phyloP scores from a whole-genome alignment of 2,797 vertebrate genomes.

The Sebastes elongatus region DNA sequence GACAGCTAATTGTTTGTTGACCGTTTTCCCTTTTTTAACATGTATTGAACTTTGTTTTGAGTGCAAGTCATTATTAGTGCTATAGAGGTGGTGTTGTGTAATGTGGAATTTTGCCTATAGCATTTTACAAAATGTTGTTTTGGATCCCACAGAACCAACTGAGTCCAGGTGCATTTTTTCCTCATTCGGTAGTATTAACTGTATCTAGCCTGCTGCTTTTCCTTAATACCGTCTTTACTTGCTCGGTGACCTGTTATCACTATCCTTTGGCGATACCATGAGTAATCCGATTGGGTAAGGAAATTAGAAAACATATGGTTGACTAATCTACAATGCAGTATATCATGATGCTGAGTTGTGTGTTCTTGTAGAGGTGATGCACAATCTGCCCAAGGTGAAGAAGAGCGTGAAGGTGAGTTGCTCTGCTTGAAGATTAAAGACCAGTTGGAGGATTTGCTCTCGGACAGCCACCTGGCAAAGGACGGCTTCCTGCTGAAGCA shows the following conservation, averaged over 20 bases:
- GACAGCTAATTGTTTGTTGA: conserved; percentile 10
- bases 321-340: not conserved
- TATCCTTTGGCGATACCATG: conserved; percentile 34
- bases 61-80: not conserved
- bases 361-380: conserved; percentile 34
- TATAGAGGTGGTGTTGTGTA: not conserved
- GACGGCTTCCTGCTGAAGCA: conserved; percentile 69
- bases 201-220: not conserved
- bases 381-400: conserved; percentile 7
- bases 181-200: not conserved
- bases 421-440: conserved; percentile 51
- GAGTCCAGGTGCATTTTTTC: not conserved
- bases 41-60: not conserved
- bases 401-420: conserved; percentile 11
- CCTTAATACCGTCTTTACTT: not conserved
- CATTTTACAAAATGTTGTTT: conserved; percentile 63
- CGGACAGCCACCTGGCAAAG: conserved; percentile 58
- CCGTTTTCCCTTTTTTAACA: not conserved
- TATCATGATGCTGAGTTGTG: conserved; percentile 18
- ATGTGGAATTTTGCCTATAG: conserved; percentile 29
- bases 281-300: conserved; percentile 46
- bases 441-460: conserved; percentile 63
- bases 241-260: not conserved
- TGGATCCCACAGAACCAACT: conserved; percentile 31
- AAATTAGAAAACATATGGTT: conserved; percentile 11